Evolutionary conservation across 2,888 invertebrate genomes (phyloP).

Genomic region (Apodemia hepburni): DNA sequence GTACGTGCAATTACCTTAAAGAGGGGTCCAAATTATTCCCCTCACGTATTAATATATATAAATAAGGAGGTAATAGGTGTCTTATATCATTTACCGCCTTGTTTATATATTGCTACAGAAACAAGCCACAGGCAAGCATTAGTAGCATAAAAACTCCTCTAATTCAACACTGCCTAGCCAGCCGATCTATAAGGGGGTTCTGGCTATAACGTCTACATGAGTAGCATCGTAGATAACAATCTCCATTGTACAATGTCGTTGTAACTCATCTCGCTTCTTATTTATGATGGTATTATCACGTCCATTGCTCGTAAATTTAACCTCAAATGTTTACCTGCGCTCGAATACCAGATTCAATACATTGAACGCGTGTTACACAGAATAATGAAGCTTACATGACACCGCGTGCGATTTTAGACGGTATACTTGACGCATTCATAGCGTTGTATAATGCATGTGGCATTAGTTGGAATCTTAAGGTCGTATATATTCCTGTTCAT

Average conservation of each 20-base stretch:
- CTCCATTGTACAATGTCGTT: constrained; percentile 38
- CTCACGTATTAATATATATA: no score
- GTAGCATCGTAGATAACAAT: constrained; percentile 35
- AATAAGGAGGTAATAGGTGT: no score
- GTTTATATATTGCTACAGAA: no score
- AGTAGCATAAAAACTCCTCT: background rate
- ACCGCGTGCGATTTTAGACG: constrained; percentile 6
- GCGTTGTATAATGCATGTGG: constrained; percentile 14
- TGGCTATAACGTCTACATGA: constrained; percentile 5
- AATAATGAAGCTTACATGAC: constrained; percentile 29
- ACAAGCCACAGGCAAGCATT: background rate
- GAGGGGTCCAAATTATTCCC: no score
- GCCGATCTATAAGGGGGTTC: background rate
- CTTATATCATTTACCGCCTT: no score
- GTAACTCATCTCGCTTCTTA: constrained; percentile 40
- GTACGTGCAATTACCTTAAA: no score
- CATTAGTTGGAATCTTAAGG: constrained; percentile 2
- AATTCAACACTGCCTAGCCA: background rate
- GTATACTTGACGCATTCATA: constrained; percentile 5
- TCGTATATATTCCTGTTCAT: background rate
- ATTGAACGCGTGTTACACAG: constrained; percentile 25
- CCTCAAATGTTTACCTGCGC: constrained; percentile 17
- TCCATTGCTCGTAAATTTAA: constrained; percentile 32
- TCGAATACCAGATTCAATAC: constrained; percentile 13
- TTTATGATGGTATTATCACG: constrained; percentile 51